These are phyloP conservation scores for Spilarctia lutea DNA, from an alignment of 2,888 invertebrate species.

Conservation along the genomic window DNA sequence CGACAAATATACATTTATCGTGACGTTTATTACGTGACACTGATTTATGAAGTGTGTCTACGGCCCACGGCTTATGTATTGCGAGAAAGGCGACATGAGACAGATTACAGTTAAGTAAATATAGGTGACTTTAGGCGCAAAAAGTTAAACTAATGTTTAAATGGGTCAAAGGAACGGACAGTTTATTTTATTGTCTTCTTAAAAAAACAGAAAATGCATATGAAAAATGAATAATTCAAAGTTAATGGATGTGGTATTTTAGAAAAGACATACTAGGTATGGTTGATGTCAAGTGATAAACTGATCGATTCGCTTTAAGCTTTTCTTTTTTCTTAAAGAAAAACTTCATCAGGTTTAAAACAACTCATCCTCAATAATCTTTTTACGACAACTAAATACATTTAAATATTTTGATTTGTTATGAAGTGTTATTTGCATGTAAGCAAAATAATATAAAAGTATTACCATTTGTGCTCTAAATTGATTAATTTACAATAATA, in stretches of 20 bases:
- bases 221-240: too few species aligned
- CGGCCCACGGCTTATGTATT: slow-evolving; percentile 33
- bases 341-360: too few species aligned
- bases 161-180: background rate
- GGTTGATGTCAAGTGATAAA: too few species aligned
- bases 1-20: slow-evolving; percentile 69
- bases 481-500: background rate
- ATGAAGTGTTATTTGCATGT: background rate
- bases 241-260: background rate
- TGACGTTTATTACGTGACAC: slow-evolving; percentile 68
- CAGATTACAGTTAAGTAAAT: slow-evolving; percentile 29
- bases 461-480: background rate
- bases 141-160: slow-evolving; percentile 9
- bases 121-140: slow-evolving; percentile 16
- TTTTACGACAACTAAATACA: too few species aligned
- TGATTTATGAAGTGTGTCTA: slow-evolving; percentile 63
- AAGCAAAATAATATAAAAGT: background rate
- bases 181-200: background rate
- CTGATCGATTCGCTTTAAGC: too few species aligned
- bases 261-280: too few species aligned
- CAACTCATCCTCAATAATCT: too few species aligned
- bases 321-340: too few species aligned
- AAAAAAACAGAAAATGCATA: too few species aligned
- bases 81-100: slow-evolving; percentile 29
- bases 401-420: background rate